Percentiles rank a stretch among this genome's conserved stretches.
Evolutionary conservation across 2,113 vertebrate genomes (phyloP).

Genomic region (Phalacrocorax pelagicus): DNA sequence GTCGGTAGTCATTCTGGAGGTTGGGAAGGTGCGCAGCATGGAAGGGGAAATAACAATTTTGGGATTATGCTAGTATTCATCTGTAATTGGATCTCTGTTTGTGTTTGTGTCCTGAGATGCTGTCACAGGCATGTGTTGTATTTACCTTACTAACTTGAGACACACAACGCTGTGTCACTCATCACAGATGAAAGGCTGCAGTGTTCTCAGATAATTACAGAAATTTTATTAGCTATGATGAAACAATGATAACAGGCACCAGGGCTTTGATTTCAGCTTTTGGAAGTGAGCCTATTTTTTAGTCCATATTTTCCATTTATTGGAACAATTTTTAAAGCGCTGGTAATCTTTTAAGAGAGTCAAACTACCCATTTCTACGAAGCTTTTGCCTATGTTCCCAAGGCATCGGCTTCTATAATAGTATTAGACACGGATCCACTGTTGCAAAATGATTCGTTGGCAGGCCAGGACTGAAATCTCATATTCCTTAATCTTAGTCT

Average conservation of each 20-base stretch:
- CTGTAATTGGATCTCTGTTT: slow-evolving; percentile 38
- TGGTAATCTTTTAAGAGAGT: slow-evolving; percentile 53
- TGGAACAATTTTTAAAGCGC: not conserved
- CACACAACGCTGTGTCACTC: slow-evolving; percentile 64
- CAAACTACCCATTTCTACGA: slow-evolving; percentile 45
- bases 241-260: slow-evolving; percentile 61
- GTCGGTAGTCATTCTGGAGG: not conserved
- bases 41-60: not conserved
- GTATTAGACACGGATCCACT: not conserved
- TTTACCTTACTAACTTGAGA: slow-evolving; percentile 53
- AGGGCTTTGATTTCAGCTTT: slow-evolving; percentile 68
- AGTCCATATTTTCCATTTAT: slow-evolving; percentile 67
- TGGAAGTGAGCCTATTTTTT: slow-evolving; percentile 60
- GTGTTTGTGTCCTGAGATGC: slow-evolving; percentile 27
- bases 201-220: slow-evolving; percentile 66
- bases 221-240: slow-evolving; percentile 68
- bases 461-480: not conserved
- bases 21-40: not conserved
- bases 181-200: slow-evolving; percentile 60
- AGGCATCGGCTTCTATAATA: not conserved
- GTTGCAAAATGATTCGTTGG: not conserved
- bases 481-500: too few species aligned
- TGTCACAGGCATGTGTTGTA: slow-evolving; percentile 19
- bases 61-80: slow-evolving; percentile 2
- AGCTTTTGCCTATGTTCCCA: not conserved